These are phyloP conservation scores for Pitangus sulphuratus DNA, from an alignment of 2,797 vertebrate genomes.

Conservation along the genomic window DNA sequence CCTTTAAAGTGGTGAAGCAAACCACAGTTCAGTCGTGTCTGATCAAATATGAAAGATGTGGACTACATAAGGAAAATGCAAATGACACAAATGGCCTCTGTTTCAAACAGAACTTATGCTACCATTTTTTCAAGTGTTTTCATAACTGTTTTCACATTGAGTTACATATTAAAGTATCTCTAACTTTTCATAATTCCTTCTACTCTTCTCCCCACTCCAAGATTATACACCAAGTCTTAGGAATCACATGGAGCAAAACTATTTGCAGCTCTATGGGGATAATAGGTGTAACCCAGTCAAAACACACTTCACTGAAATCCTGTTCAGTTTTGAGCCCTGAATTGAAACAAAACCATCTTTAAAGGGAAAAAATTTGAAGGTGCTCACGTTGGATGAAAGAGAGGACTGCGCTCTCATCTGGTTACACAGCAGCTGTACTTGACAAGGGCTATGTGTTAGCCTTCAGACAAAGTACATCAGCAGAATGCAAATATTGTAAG, in stretches of 20 bases:
- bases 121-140: not conserved
- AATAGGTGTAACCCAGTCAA: not conserved
- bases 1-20: not conserved
- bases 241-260: accelerated
- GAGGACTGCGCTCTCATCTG: not conserved
- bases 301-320: not conserved
- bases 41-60: not conserved
- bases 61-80: not conserved
- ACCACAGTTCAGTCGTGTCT: not conserved
- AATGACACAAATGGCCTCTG: not conserved
- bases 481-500: not conserved
- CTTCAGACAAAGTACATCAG: not conserved
- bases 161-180: not conserved
- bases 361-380: not conserved
- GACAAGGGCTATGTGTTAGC: not conserved
- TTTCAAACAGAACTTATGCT: not conserved
- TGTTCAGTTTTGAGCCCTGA: not conserved
- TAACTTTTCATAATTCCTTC: not conserved
- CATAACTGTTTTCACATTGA: not conserved
- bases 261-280: accelerated
- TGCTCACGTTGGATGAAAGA: not conserved
- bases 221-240: accelerated
- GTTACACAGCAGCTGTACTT: not conserved
- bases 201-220: not conserved
- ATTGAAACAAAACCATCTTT: not conserved